Conservation (phyloP, 1,140 invertebrate genomes). For the Saxidomus purpurata region DNA sequence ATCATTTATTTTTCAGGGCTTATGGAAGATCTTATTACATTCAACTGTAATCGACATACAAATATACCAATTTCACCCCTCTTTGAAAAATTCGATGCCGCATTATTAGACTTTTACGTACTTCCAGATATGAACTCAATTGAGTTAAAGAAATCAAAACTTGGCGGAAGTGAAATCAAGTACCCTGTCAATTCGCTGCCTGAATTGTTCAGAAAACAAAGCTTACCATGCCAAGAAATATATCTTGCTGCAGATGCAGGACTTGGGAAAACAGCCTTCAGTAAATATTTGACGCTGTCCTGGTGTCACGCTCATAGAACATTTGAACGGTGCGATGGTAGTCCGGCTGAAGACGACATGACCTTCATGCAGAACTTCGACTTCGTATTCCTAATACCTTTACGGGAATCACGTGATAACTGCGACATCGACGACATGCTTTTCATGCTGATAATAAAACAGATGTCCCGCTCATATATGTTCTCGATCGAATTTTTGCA, state of each 20-base stretch:
- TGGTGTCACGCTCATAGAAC: neutral
- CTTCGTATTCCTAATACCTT: neutral
- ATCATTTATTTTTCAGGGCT: neutral
- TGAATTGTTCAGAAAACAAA: constrained; percentile 6
- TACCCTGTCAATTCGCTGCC: neutral
- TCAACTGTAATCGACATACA: neutral
- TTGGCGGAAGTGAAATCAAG: neutral
- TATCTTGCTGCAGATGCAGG: constrained; percentile 32
- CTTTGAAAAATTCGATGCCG: neutral
- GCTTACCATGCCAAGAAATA: neutral
- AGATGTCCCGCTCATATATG: neutral
- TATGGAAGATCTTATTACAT: neutral
- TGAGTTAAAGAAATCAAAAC: neutral
- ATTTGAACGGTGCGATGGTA: too few relatives aligned
- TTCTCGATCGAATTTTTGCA: constrained; percentile 7
- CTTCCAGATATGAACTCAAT: neutral
- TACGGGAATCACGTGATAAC: neutral
- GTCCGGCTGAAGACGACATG: neutral
- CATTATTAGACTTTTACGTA: neutral
- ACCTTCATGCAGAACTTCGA: neutral
- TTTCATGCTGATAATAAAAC: neutral
- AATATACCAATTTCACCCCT: neutral
- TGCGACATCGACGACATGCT: constrained; percentile 27
- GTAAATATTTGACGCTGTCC: neutral
- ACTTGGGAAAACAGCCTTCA: constrained; percentile 5